A percentile compares a stretch with the other conserved stretches of the same genome.
Conservation (phyloP, 2,888 invertebrate genomes). For the Bibio marci region DNA sequence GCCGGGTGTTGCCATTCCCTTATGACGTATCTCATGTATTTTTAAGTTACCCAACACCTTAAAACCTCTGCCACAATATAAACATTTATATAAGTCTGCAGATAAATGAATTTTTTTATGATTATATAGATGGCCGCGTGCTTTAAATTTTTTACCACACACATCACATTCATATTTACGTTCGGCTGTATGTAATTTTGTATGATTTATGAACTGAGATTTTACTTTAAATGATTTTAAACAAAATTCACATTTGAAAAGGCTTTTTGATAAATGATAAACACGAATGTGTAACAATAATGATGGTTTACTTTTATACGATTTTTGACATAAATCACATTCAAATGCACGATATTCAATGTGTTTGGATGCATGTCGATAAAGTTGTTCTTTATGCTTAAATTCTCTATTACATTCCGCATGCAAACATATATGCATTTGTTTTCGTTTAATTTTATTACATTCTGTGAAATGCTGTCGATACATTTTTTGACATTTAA, state of each 20-base stretch:
- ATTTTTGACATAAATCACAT: neutral
- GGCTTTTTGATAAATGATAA: no score
- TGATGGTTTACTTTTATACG: neutral
- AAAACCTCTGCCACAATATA: neutral
- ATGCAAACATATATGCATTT: no score
- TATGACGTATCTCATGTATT: neutral
- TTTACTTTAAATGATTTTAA: constrained; percentile 20
- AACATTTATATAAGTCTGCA: neutral
- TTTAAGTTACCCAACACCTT: neutral
- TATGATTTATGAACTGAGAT: constrained; percentile 16
- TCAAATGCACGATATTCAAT: neutral
- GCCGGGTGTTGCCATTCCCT: neutral
- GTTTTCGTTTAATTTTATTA: no score
- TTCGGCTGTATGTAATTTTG: neutral
- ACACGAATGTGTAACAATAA: neutral
- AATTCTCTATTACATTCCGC: neutral
- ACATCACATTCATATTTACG: neutral
- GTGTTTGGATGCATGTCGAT: neutral
- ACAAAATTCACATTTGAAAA: neutral
- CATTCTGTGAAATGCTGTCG: no score
- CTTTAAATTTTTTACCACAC: neutral
- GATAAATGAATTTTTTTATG: neutral
- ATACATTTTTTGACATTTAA: no score
- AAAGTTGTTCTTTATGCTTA: neutral
- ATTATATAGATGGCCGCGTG: neutral